These are phyloP conservation scores for Petrolisthes manimaculis DNA, from an alignment of 2,888 invertebrate genomes.

Conservation along the genomic window DNA sequence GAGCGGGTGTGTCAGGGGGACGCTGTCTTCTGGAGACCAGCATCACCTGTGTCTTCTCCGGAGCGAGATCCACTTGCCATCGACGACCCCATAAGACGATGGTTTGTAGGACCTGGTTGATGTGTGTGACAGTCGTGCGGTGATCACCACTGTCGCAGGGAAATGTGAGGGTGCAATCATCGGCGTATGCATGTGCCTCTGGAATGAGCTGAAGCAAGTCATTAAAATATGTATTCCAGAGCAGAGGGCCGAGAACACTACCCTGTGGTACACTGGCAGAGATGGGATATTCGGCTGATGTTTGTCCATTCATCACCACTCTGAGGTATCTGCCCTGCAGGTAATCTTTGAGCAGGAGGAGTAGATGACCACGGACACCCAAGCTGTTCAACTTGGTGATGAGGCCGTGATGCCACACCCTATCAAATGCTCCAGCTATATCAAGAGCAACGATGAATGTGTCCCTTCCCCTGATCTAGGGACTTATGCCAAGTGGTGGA, in stretches of 20 bases:
- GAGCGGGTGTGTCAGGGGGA: background rate
- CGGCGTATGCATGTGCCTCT: background rate
- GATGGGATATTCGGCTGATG: too few species aligned
- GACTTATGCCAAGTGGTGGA: background rate
- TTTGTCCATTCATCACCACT: too few species aligned
- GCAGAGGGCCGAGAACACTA: too few species aligned
- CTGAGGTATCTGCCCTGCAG: too few species aligned
- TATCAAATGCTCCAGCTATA: background rate
- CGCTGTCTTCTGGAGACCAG: background rate
- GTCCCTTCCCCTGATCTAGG: background rate
- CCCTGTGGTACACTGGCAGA: too few species aligned
- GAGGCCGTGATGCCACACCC: too few species aligned
- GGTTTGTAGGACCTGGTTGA: constrained; percentile 1
- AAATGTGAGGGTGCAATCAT: background rate
- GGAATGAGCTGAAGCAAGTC: too few species aligned
- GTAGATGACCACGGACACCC: too few species aligned
- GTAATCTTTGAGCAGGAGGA: too few species aligned
- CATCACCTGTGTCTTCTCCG: background rate
- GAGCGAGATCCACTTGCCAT: constrained; percentile 7
- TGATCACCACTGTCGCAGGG: background rate
- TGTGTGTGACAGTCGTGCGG: background rate
- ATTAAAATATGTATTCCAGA: too few species aligned
- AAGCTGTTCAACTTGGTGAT: too few species aligned
- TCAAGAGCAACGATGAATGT: background rate
- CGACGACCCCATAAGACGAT: background rate